Evolutionary conservation across 2,888 invertebrate genomes (phyloP).

Genomic region (Xanthia icteritia): DNA sequence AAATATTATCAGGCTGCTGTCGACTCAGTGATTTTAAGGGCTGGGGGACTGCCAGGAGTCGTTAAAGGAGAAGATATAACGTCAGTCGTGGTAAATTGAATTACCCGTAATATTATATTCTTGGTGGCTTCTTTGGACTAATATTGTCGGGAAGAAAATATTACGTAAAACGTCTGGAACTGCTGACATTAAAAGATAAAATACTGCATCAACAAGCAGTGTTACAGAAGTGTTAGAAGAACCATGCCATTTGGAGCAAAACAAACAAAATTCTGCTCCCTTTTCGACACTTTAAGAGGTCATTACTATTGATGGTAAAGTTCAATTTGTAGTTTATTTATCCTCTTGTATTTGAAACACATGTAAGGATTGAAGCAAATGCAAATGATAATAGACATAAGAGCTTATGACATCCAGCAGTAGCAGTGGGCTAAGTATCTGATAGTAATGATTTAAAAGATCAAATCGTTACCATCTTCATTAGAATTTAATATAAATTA

Average conservation of each 20-base stretch:
- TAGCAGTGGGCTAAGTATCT: background rate
- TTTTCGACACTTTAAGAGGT: background rate
- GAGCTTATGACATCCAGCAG: background rate
- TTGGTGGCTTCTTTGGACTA: slow-evolving; percentile 24
- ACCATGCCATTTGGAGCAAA: background rate
- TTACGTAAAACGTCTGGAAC: slow-evolving; percentile 11
- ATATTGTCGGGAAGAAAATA: slow-evolving; percentile 4
- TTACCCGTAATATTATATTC: slow-evolving; percentile 48
- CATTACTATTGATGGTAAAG: background rate
- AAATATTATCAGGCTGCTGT: slow-evolving; percentile 66
- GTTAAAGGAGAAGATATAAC: slow-evolving; percentile 55
- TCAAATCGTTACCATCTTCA: background rate
- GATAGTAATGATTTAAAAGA: background rate
- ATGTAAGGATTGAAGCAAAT: background rate
- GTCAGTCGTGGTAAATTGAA: slow-evolving; percentile 36
- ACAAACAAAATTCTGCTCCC: background rate
- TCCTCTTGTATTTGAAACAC: background rate
- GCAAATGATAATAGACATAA: no score
- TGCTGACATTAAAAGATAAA: background rate
- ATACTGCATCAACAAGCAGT: background rate
- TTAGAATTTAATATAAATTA: background rate
- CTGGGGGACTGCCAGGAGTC: slow-evolving; percentile 34
- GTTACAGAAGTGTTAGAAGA: background rate
- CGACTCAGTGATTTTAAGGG: slow-evolving; percentile 69
- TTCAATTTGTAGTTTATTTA: background rate